Evolutionary conservation across 1,140 invertebrate species (phyloP), one percentile per base, ranked within the genome.

Genomic region (Drosophila guanche): DNA sequence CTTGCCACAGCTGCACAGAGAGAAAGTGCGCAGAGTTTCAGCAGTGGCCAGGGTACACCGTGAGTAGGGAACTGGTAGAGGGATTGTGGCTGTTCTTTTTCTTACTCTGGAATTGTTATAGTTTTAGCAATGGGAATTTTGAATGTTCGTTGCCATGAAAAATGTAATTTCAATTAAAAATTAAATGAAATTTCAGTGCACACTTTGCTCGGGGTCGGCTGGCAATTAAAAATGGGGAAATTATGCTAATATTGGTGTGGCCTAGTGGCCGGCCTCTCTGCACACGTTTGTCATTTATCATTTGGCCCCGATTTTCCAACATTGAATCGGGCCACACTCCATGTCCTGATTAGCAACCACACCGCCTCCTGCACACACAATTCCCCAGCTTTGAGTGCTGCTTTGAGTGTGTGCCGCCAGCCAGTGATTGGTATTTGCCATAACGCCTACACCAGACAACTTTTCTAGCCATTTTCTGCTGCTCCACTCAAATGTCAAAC

Each of bases 281-380:
- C 62, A 51, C 41, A 27, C 25, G 25, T 85, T 5, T 85, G 78
- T 72, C 80, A 68, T 84, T 84, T 79, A 84, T 84, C 76, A 76
- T 66, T 57, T 79, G 76, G 69, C 71, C 79, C 71, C 66, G 76
- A 79, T 79, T 71, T 46, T 27, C 33, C 27, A 57, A 25, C 43
- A 53, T 42, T 60, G 55, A 45, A 42, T 56, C 45, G 23, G 71
- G 57, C 53, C 40, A n/a, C 12, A n/a, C 12, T 16, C 22, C 22
- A 3, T 16, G n/a, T 6, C 52, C 41, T 29, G 12, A 8, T 50
- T 27, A 29, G 8, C 43, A 43, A 5, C 25, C 22, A 40, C 42
- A 25, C 47, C 42, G 25, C 47, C 10, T 12, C 16, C 25, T 16
- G 14, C 33, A 14, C 57, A 47, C 33, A 22, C 54, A 22, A 45